phyloP scores from a whole-genome alignment of 1,140 invertebrate species.

The Aphaenogaster floridana region DNA sequence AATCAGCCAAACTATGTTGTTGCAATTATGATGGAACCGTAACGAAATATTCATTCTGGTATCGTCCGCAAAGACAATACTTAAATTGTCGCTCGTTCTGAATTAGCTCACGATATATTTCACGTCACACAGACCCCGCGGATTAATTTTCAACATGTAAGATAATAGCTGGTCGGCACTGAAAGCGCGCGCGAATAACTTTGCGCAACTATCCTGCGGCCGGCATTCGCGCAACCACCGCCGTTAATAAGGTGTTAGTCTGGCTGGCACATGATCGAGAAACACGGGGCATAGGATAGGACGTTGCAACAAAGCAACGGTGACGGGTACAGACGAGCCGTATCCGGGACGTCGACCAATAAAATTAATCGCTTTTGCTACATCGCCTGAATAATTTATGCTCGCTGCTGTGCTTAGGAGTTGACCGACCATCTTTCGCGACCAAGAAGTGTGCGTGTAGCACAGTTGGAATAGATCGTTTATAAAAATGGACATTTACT shows the following conservation, averaged over 20 bases:
- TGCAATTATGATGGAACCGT: neutral
- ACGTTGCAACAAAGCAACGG: slow-evolving; percentile 79
- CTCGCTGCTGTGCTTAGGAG: slow-evolving; percentile 73
- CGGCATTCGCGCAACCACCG: slow-evolving; percentile 66
- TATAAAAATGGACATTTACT: slow-evolving; percentile 32
- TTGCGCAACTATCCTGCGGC: slow-evolving; percentile 75
- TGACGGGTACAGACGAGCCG: slow-evolving; percentile 81
- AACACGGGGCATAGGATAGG: slow-evolving; percentile 74
- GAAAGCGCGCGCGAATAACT: slow-evolving; percentile 50
- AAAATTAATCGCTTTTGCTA: slow-evolving; percentile 84
- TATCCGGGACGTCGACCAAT: slow-evolving; percentile 83
- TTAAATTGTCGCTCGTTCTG: slow-evolving; percentile 13
- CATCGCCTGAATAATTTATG: slow-evolving; percentile 84
- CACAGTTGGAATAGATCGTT: neutral
- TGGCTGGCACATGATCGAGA: slow-evolving; percentile 74
- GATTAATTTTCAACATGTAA: slow-evolving; percentile 56
- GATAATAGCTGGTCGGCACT: slow-evolving; percentile 39
- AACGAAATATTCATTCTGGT: slow-evolving; percentile 5
- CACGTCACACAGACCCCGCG: neutral
- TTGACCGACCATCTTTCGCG: slow-evolving; percentile 70
- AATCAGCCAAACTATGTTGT: neutral
- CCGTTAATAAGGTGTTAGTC: slow-evolving; percentile 77
- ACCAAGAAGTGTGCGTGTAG: slow-evolving; percentile 33
- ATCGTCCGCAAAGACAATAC: neutral
- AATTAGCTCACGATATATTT: slow-evolving; percentile 18